Base-by-base conservation (phyloP, 2,113 vertebrate species). In the Coryphaenoides rupestris region DNA sequence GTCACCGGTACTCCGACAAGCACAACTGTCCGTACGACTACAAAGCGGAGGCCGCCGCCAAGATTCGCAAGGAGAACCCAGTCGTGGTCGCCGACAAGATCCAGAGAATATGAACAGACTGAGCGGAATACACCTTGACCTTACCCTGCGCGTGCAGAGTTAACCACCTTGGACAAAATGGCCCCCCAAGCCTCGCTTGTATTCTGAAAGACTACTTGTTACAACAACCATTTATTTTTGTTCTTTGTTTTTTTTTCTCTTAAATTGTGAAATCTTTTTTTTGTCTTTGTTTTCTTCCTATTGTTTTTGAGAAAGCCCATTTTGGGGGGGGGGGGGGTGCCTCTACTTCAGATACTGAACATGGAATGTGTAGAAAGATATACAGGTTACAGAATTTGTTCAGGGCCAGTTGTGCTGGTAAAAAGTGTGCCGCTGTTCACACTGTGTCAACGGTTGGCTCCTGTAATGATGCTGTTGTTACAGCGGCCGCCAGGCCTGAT, bases 51-150 rank as follows among this genome's bases (percentile, higher is more conserved):
- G 94, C 93, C 0, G 92, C 92, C 0, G 92, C 91, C 82, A 94
- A 93, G 76, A 94, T 95, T 62, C 92, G 94, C 19, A 95, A 95
- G 80, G 94, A 95, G 72, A 95, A 95, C 79, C 94, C 94, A 0
- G 86, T 95, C 6, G 86, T 93, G 1, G 87, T 95, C 0, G 94
- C 94, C 0, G 94, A 95, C 73, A 95, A 95, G 89, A 95, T 95
- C 82, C 94, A 94, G 90, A 95, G 93, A 90, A 92, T 94, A 93
- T 95, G 92, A 88, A 53, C 82, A 77, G 22, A 12, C 2, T 12
- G 54, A 65, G 19, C 52, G 33, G 15, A n/a, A 55, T 46, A 52
- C 26, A 17, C 57, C 54, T 74, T 69, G 70, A 83, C 77, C 78
- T 68, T 40, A 40, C 33, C 7, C 33, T 40, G 33, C n/a, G n/a